Conservation (phyloP, 2,888 invertebrate genomes). For the Drosophila prolongata region DNA sequence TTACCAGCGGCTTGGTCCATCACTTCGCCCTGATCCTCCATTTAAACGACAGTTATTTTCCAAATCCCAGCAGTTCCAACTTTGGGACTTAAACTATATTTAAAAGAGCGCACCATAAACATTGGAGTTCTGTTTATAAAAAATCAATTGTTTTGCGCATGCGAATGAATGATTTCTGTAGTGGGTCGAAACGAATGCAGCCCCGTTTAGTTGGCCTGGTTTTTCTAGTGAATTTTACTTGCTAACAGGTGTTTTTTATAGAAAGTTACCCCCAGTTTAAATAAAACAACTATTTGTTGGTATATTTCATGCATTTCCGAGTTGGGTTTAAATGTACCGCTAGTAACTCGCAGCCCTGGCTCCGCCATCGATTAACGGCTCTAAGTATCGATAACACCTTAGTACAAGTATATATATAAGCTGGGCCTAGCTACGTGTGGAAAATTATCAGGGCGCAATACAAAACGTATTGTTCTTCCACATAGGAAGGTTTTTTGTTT, state of each 20-base stretch:
- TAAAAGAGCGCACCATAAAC: slow-evolving; percentile 33
- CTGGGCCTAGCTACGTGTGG: slow-evolving; percentile 48
- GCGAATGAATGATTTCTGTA: background rate
- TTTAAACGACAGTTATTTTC: slow-evolving; percentile 23
- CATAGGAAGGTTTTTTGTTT: slow-evolving; percentile 39
- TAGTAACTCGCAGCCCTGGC: slow-evolving; percentile 6
- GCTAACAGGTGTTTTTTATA: background rate
- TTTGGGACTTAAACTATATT: slow-evolving; percentile 11
- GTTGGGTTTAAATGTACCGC: slow-evolving; percentile 14
- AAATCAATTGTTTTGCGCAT: slow-evolving; percentile 45
- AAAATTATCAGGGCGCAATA: slow-evolving; percentile 40
- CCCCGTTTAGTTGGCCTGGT: no score
- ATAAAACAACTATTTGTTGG: background rate
- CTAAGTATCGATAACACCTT: slow-evolving; percentile 22
- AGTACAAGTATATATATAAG: slow-evolving; percentile 15
- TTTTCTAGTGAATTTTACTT: background rate
- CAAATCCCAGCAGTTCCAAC: slow-evolving; percentile 4
- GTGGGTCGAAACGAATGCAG: background rate
- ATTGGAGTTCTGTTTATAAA: slow-evolving; percentile 32
- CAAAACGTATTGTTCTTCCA: slow-evolving; percentile 38
- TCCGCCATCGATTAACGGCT: slow-evolving; percentile 13
- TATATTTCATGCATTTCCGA: background rate
- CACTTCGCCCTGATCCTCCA: slow-evolving; percentile 29
- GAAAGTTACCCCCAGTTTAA: background rate
- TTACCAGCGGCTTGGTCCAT: slow-evolving; percentile 32